Base-by-base conservation (phyloP, 1,140 invertebrate genomes). In the Drosophila truncata region DNA sequence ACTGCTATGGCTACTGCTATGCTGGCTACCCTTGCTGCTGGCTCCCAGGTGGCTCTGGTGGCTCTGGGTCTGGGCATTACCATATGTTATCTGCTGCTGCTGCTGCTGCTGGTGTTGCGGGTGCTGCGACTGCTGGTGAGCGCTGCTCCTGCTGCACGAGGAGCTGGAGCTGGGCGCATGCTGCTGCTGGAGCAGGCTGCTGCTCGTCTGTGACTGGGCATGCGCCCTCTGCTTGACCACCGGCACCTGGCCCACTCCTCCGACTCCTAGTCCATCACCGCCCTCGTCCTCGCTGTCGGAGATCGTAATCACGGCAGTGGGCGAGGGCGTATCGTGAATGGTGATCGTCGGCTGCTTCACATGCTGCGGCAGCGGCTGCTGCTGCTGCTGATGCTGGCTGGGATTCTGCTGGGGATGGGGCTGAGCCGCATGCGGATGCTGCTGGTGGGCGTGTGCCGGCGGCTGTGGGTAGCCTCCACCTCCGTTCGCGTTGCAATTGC, bases 221-320 rank as follows among this genome's bases (percentile, higher is more conserved):
- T 93, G 92, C 0, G 82, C 92, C 20, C 91, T 80, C 75, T 92
- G 92, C 62, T 91, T 92, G 63, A 93, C 91, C 65, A 69, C 93
- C 78, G 76, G 91, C 73, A 52, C 59, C 59, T 70, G 71, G 42
- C 31, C 58, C 47, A 49, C 47, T 50, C n/a, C 46, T 25, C 13
- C 64, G n/a, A 82, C 71, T 78, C 90, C 91, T 78, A 84, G 71
- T 75, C 90, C 91, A 80, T 93, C 93, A 47, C 95, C 93, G 18
- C 94, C 93, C 92, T 99, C 98, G 92, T 99, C 98, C 88, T 99
- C 98, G 86, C 98, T 98, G 91, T 99, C 98, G 37, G 98, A 99
- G 83, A 99, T 99, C 20, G 98, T 99, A 79, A 99, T 99, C 16
- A 88, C 85, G 52, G 98, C 98, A 47, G 97, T 96, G 6, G 98